Base-by-base conservation (phyloP, 2,113 vertebrate species). In the Protomyctophum bolini region DNA sequence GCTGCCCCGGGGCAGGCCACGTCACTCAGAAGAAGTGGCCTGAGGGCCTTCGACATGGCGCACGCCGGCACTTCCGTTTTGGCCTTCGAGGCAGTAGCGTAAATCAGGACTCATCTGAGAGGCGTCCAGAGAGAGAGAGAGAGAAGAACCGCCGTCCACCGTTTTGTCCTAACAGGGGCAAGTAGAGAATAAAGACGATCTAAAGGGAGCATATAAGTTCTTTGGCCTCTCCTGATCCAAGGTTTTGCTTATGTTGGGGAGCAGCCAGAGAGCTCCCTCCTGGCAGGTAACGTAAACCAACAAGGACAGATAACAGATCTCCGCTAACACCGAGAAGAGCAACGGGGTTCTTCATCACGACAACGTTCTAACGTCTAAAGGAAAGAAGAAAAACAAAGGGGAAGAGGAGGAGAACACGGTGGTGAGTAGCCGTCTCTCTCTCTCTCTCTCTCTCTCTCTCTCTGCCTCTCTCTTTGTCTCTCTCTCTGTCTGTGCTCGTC, bases 401-500 rank as follows among this genome's bases (percentile, higher is more conserved):
- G 28, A 51, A 8, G 15, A 8, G 60, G 62, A 83, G 51, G 72
- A 84, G 82, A 78, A 84, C 86, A 84, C 73, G 79, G 28, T 11
- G 73, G 87, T 89, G 68, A 89, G 87, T 88, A 41, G 0, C 10
- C 9, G 8, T 50, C 6, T 47, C 50, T 58, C 11, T 8, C 59
- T 10, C 1, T 28, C 8, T 50, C 6, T 47, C 50, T 58, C n/a
- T 8, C 59, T 10, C 1, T 46, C 57, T n/a, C 2, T 41, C 7
- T 28, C 0, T 1, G 0, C 2, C 49, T 65, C 29, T 63, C 63
- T 58, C 6, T 59, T 47, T 10, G 33, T 41, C 33, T 41, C 33
- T 41, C 33, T 41, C 33, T 41, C 33, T 41, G 0, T 41, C 3
- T 41, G 33, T 41, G 33, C 33, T 41, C 33, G 3, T 41, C 33